These are phyloP conservation scores for Noctua janthe DNA, from an alignment of 2,888 invertebrate genomes.

Conservation along the genomic window DNA sequence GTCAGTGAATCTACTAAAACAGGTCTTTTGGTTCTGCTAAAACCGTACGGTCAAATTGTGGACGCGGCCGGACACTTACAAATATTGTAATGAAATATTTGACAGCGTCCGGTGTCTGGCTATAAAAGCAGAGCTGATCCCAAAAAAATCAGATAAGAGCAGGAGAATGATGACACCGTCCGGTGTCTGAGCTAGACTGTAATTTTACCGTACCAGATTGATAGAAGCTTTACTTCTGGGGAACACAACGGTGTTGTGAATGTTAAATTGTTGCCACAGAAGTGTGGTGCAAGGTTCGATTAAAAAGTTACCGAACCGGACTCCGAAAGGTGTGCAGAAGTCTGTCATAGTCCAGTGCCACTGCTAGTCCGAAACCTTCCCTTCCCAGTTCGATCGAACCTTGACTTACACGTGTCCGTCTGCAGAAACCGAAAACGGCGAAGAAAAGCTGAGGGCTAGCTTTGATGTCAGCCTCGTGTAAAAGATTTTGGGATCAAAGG, in stretches of 20 bases:
- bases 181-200: neutral
- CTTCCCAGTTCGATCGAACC: too few species aligned
- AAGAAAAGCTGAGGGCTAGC: slow-evolving; percentile 13
- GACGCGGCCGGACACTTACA: neutral
- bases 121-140: neutral
- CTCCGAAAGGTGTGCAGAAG: neutral
- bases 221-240: neutral
- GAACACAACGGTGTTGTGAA: neutral
- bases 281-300: neutral
- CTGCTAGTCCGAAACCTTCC: neutral
- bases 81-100: neutral
- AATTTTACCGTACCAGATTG: neutral
- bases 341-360: neutral
- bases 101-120: neutral
- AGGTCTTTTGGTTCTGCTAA: too few species aligned
- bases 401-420: slow-evolving; percentile 8
- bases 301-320: neutral
- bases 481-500: slow-evolving; percentile 42
- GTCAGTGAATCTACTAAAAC: too few species aligned
- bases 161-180: neutral
- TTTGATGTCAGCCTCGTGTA: slow-evolving; percentile 18
- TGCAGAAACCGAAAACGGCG: neutral
- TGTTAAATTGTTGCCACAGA: neutral
- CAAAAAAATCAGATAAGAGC: neutral
- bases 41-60: too few species aligned